Evolutionary conservation across 2,113 vertebrate species (phyloP), one percentile per base, ranked within the genome.

Genomic region (Pterocles burchelli): DNA sequence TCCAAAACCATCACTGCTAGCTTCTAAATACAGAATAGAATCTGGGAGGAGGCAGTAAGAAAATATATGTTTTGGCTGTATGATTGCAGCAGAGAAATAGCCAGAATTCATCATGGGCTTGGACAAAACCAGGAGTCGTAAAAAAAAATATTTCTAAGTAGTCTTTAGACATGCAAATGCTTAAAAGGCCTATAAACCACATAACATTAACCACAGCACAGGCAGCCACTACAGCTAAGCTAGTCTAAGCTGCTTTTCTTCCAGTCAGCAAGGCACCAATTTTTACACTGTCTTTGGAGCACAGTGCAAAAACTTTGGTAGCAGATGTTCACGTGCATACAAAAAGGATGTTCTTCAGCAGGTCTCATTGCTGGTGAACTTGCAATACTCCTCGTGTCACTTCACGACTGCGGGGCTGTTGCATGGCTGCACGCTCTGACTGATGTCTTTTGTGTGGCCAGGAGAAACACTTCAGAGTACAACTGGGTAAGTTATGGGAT

Each of bases 11-110:
- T 88, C 89, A 81, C n/a, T 81, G 74, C 49, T 96, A 89, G 86
- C 81, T 97, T 96, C 96, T 96, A 97, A 98, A 96, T 95, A 76
- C 77, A 96, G 93, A 96, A 95, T 31, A 96, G 31, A 95, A 96
- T 97, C 95, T 96, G 92, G 94, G 96, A 95, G 94, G 86, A 92
- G 90, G 34, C 89, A 91, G 85, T 80, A 88, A 95, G 74, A 93
- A 98, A 97, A 96, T 96, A 95, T 96, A 85, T 95, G 68, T 73
- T 82, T 97, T 98, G 97, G 97, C 97, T 90, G 51, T 90, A 85
- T 96, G 85, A 76, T 90, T 85, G 78, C 43, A 70, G 59, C 21
- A n/a, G 72, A 82, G 57, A 34, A 85, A 77, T 88, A 84, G 94
- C 85, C 86, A 92, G 66, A 88, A 89, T 78, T 95, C 73, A 85